These are phyloP conservation scores for Enteromius unitaeniatus DNA, from an alignment of 2,797 vertebrate genomes.

Conservation along the genomic window DNA sequence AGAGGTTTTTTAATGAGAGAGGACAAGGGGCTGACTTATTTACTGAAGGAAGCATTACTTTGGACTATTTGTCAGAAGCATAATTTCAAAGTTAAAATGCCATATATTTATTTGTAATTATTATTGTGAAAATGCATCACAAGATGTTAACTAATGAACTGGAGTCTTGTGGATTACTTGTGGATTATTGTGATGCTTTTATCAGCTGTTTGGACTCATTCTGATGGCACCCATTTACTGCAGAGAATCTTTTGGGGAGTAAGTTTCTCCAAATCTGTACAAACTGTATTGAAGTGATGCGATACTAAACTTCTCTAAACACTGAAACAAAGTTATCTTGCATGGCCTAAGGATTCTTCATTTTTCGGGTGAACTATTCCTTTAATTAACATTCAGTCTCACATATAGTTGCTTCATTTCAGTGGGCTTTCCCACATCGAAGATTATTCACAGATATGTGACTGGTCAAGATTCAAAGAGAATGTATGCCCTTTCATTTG, in stretches of 20 bases:
- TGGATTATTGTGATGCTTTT: background rate
- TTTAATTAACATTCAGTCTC: background rate
- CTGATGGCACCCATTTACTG: background rate
- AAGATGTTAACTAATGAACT: background rate
- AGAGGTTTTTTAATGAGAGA: background rate
- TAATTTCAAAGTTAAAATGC: background rate
- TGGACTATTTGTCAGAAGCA: background rate
- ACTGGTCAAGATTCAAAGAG: background rate
- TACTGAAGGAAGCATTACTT: background rate
- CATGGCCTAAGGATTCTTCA: background rate
- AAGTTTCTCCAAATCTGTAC: background rate
- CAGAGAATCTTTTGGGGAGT: background rate
- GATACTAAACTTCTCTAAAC: too few species aligned
- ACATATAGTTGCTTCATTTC: background rate
- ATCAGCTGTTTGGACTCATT: background rate
- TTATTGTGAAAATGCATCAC: background rate
- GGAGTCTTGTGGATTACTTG: background rate
- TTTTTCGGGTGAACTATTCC: background rate
- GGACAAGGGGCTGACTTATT: background rate
- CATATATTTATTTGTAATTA: background rate
- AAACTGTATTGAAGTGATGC: too few species aligned
- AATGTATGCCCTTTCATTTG: constrained; percentile 1
- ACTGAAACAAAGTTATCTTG: background rate
- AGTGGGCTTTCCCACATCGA: background rate
- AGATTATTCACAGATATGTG: constrained; percentile 1